Base-by-base conservation (phyloP, 2,113 vertebrate genomes). In the Aspiorhynchus laticeps region DNA sequence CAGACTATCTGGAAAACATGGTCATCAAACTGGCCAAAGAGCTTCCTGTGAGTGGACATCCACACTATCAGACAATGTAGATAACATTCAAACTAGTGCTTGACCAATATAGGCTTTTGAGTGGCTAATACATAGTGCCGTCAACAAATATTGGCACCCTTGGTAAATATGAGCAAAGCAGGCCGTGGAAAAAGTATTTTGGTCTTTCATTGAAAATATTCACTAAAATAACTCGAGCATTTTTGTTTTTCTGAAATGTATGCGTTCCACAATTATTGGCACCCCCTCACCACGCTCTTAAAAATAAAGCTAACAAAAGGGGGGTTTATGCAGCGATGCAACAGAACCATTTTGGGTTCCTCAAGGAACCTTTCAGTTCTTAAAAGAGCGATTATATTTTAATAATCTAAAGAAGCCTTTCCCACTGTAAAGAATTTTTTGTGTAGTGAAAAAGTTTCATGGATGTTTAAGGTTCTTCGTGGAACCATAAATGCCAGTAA, bases 11-110 rank as follows among this genome's bases (percentile, higher is more conserved):
- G 4, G 98, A 99, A 94, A 98, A 97, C 90, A 99, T 99, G 98
- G 98, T 99, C 89, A 98, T 98, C 96, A 99, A 99, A 89, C 93
- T 99, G 94, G 98, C 98, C 88, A 99, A 99, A 94, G 98, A 99
- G 83, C 94, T 99, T 79, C 98, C 98, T 89, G 98, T 99, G 91
- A 97, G 97, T 95, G 90, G 21, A 10, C 26, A 36, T 15, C 11
- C 43, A 36, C 31, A 19, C 9, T 9, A 10, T 21, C 31, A 33
- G 9, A 31, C 65, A 69, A 17, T 9, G 31, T 36, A 36, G 31
- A 71, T 19, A 5, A 71, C 31, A 21, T 69, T 33, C 65, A 28
- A 28, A 14, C 61, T 28, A 15, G 26, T 65, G 26, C 61, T 65
- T 65, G 4, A 14, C 26, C 61, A 28, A 26, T 28, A 65, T 14